Evolutionary conservation across 2,797 vertebrate species (phyloP).

Genomic region (Leuciscus waleckii): DNA sequence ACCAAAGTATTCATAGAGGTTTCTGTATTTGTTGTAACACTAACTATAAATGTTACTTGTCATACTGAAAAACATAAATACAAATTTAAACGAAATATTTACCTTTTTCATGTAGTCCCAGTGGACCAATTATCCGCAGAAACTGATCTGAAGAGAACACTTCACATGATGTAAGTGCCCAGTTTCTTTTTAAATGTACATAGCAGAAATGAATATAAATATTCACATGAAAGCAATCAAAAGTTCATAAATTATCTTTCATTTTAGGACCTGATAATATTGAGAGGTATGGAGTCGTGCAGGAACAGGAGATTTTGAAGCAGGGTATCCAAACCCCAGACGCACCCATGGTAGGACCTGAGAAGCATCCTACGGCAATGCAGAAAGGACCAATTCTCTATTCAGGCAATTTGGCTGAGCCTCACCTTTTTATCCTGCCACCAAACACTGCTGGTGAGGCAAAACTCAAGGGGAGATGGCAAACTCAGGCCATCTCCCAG

Average conservation of each 20-base stretch:
- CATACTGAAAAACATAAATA: background rate
- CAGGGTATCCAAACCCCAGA: background rate
- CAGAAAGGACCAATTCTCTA: background rate
- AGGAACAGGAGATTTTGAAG: background rate
- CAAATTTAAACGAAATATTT: background rate
- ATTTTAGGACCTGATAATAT: conserved; percentile 9
- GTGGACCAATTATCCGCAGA: background rate
- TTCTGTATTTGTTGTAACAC: no score
- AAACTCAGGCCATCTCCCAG: background rate
- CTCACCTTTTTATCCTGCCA: background rate
- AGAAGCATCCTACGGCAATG: background rate
- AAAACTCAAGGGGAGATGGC: background rate
- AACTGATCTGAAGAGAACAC: background rate
- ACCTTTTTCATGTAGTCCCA: background rate
- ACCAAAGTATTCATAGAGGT: no score
- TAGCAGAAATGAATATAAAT: no score
- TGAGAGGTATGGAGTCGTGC: conserved; percentile 25
- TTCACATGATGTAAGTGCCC: background rate
- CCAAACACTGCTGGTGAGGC: background rate
- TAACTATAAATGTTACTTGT: no score
- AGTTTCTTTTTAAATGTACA: background rate
- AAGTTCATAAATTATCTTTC: conserved; percentile 6
- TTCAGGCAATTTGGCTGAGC: background rate
- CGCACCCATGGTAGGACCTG: background rate
- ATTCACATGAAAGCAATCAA: no score